phyloP scores from a whole-genome alignment of 1,140 invertebrate genomes.

The Latrodectus geometricus region DNA sequence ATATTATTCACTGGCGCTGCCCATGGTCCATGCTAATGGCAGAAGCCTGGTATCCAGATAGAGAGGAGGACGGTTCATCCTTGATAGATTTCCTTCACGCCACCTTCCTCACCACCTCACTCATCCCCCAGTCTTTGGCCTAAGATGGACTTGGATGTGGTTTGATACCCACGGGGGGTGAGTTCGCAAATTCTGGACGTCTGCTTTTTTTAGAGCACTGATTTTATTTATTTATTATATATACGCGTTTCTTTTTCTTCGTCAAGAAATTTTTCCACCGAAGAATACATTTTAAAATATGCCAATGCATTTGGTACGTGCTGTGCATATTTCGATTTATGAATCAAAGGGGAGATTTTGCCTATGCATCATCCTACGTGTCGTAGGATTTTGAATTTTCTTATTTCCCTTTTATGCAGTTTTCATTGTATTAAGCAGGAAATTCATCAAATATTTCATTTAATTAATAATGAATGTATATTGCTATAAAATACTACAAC shows the following conservation, averaged over 20 bases:
- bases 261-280: background rate
- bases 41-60: slow-evolving; percentile 43
- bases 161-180: slow-evolving; percentile 23
- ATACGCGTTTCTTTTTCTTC: background rate
- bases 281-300: slow-evolving; percentile 3
- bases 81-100: slow-evolving; percentile 56
- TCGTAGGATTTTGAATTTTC: too few species aligned
- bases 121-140: background rate
- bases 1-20: slow-evolving; percentile 57
- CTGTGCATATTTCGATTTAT: background rate
- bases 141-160: slow-evolving; percentile 20
- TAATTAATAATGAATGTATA: too few species aligned
- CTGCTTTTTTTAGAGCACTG: slow-evolving; percentile 35
- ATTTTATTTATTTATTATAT: slow-evolving; percentile 34
- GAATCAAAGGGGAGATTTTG: background rate
- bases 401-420: too few species aligned
- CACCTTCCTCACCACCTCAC: slow-evolving; percentile 14
- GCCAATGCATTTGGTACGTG: background rate
- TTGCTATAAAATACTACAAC: too few species aligned
- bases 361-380: too few species aligned
- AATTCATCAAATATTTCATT: too few species aligned
- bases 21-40: slow-evolving; percentile 58
- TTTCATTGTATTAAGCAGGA: too few species aligned
- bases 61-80: slow-evolving; percentile 46
- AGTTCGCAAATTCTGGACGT: slow-evolving; percentile 42